phyloP scores from a whole-genome alignment of 2,888 invertebrate genomes.

The Venusia cambrica region DNA sequence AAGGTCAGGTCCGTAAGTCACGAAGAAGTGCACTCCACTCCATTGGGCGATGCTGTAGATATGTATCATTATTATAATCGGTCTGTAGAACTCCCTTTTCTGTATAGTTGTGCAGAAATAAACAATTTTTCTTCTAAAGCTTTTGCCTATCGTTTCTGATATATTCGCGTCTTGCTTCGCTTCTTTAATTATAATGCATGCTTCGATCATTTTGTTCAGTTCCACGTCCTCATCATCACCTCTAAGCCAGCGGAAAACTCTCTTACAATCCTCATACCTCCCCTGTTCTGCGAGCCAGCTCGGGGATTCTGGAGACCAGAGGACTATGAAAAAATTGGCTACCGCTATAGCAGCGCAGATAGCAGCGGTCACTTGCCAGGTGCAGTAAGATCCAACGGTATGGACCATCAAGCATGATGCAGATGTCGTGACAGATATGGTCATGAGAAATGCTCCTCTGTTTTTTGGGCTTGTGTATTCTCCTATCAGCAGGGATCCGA shows the following conservation, averaged over 20 bases:
- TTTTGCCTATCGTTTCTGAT: slow-evolving; percentile 31
- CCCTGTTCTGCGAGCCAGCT: slow-evolving; percentile 83
- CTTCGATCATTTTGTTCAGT: slow-evolving; percentile 51
- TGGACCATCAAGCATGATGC: slow-evolving; percentile 82
- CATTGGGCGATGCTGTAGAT: slow-evolving; percentile 38
- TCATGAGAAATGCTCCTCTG: slow-evolving; percentile 81
- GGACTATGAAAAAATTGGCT: slow-evolving; percentile 58
- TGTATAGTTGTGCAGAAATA: slow-evolving; percentile 33
- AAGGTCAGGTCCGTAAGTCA: slow-evolving; percentile 35
- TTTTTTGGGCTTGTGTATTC: slow-evolving; percentile 80
- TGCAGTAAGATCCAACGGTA: slow-evolving; percentile 78
- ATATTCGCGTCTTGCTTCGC: slow-evolving; percentile 35
- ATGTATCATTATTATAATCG: slow-evolving; percentile 43
- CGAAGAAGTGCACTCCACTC: slow-evolving; percentile 40
- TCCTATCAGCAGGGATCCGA: slow-evolving; percentile 73
- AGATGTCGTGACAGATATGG: slow-evolving; percentile 81
- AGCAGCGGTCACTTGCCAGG: slow-evolving; percentile 78
- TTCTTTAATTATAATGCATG: slow-evolving; percentile 41
- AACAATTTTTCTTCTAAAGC: slow-evolving; percentile 27
- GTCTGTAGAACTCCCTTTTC: slow-evolving; percentile 44
- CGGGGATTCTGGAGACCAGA: slow-evolving; percentile 82
- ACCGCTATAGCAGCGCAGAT: slow-evolving; percentile 67
- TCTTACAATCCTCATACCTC: slow-evolving; percentile 72
- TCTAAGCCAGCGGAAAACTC: slow-evolving; percentile 78
- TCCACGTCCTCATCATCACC: slow-evolving; percentile 67